phyloP scores from a whole-genome alignment of 2,888 invertebrate species.

The Nowickia ferox region DNA sequence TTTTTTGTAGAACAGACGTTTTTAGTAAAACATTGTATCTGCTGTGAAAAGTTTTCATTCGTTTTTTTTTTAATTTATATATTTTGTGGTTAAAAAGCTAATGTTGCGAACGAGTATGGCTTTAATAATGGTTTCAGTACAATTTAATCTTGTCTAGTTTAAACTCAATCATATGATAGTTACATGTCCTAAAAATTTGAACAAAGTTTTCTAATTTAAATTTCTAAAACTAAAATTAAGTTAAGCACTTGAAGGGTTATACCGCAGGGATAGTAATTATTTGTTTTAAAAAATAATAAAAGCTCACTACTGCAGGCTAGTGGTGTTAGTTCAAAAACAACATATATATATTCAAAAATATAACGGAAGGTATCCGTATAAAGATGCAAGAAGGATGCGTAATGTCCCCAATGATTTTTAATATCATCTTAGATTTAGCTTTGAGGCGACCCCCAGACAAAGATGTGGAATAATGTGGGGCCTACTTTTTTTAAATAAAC shows the following conservation, averaged over 20 bases:
- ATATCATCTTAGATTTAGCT: too few species aligned
- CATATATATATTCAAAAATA: too few species aligned
- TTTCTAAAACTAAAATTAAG: slow-evolving; percentile 14
- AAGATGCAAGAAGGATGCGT: too few species aligned
- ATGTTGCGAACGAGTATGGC: slow-evolving; percentile 9
- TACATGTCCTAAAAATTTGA: background rate
- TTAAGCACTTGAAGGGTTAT: background rate
- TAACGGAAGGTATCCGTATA: too few species aligned
- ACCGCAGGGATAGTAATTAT: background rate
- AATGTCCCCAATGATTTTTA: too few species aligned
- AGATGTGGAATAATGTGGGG: too few species aligned
- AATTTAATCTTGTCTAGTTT: slow-evolving; percentile 17
- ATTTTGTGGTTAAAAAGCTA: background rate
- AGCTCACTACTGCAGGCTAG: background rate
- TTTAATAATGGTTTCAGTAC: background rate
- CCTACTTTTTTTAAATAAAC: too few species aligned
- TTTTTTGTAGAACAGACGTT: slow-evolving; percentile 1
- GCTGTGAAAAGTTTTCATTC: slow-evolving; percentile 39
- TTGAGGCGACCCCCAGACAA: too few species aligned
- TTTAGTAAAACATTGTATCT: slow-evolving; percentile 42
- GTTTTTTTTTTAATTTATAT: background rate
- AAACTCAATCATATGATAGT: slow-evolving; percentile 9
- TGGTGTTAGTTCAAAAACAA: background rate
- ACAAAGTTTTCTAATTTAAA: slow-evolving; percentile 37
- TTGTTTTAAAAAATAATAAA: background rate